phyloP scores from a whole-genome alignment of 2,113 vertebrate genomes.

The Phaetusa simplex region DNA sequence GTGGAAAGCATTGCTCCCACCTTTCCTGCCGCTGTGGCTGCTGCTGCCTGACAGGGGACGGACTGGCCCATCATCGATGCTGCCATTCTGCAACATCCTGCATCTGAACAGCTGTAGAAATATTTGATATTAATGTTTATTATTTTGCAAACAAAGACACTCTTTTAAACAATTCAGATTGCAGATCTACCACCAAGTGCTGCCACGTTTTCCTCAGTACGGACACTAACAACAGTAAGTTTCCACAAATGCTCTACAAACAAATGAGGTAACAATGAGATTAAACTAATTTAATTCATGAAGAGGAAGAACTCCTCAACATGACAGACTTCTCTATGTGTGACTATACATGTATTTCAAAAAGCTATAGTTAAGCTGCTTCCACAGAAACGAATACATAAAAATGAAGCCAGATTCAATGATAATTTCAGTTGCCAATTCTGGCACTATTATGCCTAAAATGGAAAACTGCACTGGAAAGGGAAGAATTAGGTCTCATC shows the following conservation, averaged over 20 bases:
- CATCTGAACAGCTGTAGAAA: neutral
- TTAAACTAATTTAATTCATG: neutral
- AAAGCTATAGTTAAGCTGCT: neutral
- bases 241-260: neutral
- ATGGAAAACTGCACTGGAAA: neutral
- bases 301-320: neutral
- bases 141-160: neutral
- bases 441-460: neutral
- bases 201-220: neutral
- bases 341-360: neutral
- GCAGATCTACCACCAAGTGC: neutral
- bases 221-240: neutral
- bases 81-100: neutral
- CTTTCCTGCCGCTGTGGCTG: neutral
- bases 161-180: neutral
- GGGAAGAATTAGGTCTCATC: neutral
- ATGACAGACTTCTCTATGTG: neutral
- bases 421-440: neutral
- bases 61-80: neutral
- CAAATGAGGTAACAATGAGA: neutral
- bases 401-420: neutral
- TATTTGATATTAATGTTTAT: neutral
- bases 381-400: neutral
- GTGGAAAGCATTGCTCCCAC: neutral
- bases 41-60: neutral